phyloP scores from a whole-genome alignment of 2,888 invertebrate species.

The Anoplius nigerrimus region DNA sequence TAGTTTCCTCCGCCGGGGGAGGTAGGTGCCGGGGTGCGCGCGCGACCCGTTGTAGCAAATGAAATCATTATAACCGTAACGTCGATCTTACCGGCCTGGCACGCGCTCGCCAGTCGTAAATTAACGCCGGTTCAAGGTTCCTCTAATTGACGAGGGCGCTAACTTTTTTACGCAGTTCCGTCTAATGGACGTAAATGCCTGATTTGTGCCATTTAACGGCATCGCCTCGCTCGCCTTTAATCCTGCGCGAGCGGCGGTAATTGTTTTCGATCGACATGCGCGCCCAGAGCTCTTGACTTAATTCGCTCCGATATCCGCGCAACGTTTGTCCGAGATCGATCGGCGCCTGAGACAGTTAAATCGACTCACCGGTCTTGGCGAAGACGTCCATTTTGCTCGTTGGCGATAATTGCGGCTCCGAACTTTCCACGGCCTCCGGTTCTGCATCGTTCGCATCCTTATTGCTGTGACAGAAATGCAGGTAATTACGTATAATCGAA shows the following conservation, averaged over 20 bases:
- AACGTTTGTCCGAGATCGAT: too few relatives aligned
- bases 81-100: slow-evolving; percentile 5
- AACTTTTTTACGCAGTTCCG: slow-evolving; percentile 35
- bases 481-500: too few relatives aligned
- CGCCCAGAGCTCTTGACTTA: neutral
- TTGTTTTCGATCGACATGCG: slow-evolving; percentile 16
- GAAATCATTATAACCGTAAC: too few relatives aligned
- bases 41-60: too few relatives aligned
- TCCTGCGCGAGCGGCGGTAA: slow-evolving; percentile 31
- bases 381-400: slow-evolving; percentile 3
- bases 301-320: neutral
- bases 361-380: slow-evolving; percentile 4
- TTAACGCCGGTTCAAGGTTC: slow-evolving; percentile 29
- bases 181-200: slow-evolving; percentile 23
- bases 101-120: neutral
- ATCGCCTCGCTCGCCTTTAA: slow-evolving; percentile 17
- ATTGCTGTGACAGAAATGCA: slow-evolving; percentile 4
- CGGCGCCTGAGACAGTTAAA: neutral
- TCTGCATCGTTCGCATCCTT: neutral
- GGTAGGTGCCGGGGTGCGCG: too few relatives aligned
- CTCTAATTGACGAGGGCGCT: slow-evolving; percentile 15
- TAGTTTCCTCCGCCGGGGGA: too few relatives aligned
- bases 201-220: slow-evolving; percentile 27
- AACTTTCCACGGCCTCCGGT: neutral
- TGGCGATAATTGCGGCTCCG: neutral